Conservation (phyloP, 2,888 invertebrate genomes). For the Fabriciana adippe region DNA sequence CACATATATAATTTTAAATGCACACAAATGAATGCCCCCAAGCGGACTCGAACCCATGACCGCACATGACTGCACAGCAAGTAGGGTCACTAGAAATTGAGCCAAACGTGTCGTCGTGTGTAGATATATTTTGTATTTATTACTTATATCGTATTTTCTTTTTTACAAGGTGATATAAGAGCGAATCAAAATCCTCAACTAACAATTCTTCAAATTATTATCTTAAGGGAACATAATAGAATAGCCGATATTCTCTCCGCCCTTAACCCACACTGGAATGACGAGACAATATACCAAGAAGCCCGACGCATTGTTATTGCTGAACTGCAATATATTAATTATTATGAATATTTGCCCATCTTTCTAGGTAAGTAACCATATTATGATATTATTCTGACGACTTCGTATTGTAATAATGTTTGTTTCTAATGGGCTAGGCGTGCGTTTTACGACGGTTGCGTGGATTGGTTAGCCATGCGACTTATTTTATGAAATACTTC, state of each 20-base stretch:
- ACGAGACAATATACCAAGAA: constrained; percentile 88
- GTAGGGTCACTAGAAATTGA: too few relatives aligned
- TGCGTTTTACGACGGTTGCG: too few relatives aligned
- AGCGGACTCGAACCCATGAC: too few relatives aligned
- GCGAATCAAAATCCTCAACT: constrained; percentile 88
- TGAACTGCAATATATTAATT: constrained; percentile 87
- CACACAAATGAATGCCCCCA: too few relatives aligned
- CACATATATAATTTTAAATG: too few relatives aligned
- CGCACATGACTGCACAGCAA: too few relatives aligned
- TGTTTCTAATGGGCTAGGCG: too few relatives aligned
- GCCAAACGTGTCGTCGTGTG: too few relatives aligned
- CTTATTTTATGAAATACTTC: too few relatives aligned
- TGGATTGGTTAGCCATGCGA: too few relatives aligned
- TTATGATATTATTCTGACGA: background rate
- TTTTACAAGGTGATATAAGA: constrained; percentile 83
- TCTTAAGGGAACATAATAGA: constrained; percentile 89
- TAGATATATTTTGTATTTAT: background rate
- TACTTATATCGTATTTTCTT: background rate
- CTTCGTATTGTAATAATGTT: too few relatives aligned
- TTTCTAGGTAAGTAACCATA: constrained; percentile 82
- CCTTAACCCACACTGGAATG: constrained; percentile 89
- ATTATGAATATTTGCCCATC: constrained; percentile 90
- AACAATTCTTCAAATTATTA: constrained; percentile 85
- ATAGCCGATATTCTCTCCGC: constrained; percentile 82
- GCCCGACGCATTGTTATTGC: constrained; percentile 86